Conservation (phyloP, 2,888 invertebrate species). For the Nysson spinosus region DNA sequence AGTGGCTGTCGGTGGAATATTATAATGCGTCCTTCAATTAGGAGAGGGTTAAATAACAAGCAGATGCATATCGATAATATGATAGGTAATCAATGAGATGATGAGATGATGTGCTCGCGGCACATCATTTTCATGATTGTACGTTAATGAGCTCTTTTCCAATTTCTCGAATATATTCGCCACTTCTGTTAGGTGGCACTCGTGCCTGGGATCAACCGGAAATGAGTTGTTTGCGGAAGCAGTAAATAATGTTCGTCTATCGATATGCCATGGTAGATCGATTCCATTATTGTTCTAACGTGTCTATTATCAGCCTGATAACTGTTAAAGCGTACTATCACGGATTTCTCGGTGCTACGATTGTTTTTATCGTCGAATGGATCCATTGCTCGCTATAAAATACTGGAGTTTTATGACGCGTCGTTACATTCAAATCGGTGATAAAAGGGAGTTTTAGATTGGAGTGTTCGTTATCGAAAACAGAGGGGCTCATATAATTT, state of each 20-base stretch:
- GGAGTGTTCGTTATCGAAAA: not conserved
- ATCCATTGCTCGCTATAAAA: not conserved
- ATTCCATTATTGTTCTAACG: conserved; percentile 23
- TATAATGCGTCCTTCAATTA: too few species aligned
- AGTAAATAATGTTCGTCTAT: conserved; percentile 58
- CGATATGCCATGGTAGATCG: conserved; percentile 41
- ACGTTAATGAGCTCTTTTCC: conserved; percentile 64
- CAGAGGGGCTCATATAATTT: not conserved
- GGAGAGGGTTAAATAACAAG: too few species aligned
- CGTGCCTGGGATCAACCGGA: conserved; percentile 52
- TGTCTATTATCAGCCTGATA: conserved; percentile 18
- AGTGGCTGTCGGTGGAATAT: too few species aligned
- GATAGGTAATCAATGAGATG: too few species aligned
- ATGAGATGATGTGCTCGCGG: too few species aligned
- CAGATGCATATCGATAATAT: too few species aligned
- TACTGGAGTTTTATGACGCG: not conserved
- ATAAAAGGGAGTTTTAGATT: not conserved
- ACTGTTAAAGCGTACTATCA: conserved; percentile 3
- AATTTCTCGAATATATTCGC: conserved; percentile 65
- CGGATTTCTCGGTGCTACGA: not conserved
- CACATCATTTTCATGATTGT: conserved; percentile 15
- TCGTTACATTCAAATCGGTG: not conserved
- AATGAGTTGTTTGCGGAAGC: conserved; percentile 61
- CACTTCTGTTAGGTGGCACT: conserved; percentile 22
- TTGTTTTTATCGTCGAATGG: not conserved